These are phyloP conservation scores for Galleria mellonella DNA, from an alignment of 1,140 invertebrate species.

Conservation along the genomic window DNA sequence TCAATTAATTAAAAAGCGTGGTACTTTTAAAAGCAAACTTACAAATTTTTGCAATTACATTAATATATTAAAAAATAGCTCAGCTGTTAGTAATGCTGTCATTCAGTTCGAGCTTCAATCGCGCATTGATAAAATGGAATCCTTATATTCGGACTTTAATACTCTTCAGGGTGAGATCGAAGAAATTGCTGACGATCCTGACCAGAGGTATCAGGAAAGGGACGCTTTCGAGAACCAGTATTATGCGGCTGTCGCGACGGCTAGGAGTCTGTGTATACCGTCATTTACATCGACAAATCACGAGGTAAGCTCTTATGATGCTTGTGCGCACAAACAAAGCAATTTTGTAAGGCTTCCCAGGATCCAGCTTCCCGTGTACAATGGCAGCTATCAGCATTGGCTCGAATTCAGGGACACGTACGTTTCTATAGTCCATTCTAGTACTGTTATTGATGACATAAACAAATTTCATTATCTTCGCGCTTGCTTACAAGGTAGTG, in stretches of 20 bases:
- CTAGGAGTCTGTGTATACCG: too few species aligned
- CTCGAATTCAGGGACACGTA: constrained; percentile 5
- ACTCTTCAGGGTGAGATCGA: constrained; percentile 13
- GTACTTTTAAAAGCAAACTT: background rate
- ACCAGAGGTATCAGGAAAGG: background rate
- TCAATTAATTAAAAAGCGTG: background rate
- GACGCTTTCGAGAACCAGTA: constrained; percentile 7
- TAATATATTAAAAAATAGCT: background rate
- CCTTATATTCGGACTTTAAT: constrained; percentile 9
- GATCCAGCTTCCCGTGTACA: background rate
- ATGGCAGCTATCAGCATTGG: background rate
- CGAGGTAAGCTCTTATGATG: too few species aligned
- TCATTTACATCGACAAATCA: too few species aligned
- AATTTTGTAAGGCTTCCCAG: background rate
- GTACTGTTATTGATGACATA: constrained; percentile 5
- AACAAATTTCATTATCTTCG: constrained; percentile 9
- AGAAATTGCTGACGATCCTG: constrained; percentile 2
- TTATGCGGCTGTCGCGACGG: constrained; percentile 1
- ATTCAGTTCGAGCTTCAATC: constrained; percentile 1
- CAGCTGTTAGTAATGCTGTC: background rate
- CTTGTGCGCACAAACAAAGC: too few species aligned
- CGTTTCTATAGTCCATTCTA: constrained; percentile 7
- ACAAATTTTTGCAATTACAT: background rate
- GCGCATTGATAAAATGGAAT: constrained; percentile 9
- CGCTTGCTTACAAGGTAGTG: constrained; percentile 2